Conservation (phyloP, 2,113 vertebrate species). For the Embiotoca jacksoni region DNA sequence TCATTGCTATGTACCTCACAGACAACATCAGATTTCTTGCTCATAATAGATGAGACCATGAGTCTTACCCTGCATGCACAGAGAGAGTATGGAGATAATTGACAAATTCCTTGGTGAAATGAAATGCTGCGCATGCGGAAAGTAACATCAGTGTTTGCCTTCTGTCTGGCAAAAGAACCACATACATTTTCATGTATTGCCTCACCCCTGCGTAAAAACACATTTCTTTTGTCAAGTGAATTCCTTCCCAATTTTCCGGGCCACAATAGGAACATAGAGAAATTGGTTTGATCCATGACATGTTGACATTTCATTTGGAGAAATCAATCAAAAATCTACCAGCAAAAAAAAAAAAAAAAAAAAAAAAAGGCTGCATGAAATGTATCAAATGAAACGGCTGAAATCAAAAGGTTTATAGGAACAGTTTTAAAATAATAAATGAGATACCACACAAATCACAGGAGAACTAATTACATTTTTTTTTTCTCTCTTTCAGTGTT, state of each 20-base stretch:
- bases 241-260: conserved; percentile 58
- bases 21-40: conserved; percentile 57
- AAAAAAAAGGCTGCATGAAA: conserved; percentile 33
- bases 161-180: conserved; percentile 61
- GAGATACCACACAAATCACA: conserved; percentile 59
- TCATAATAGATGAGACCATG: conserved; percentile 44
- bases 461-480: conserved; percentile 54
- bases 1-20: conserved; percentile 52
- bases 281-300: conserved; percentile 73
- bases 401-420: conserved; percentile 52
- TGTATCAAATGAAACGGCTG: conserved; percentile 46
- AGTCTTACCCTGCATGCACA: conserved; percentile 52
- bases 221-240: conserved; percentile 63
- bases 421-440: conserved; percentile 64
- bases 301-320: conserved; percentile 81
- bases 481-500: conserved; percentile 36
- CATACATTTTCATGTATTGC: conserved; percentile 60
- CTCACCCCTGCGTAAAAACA: conserved; percentile 49
- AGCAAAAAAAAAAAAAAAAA: conserved; percentile 38
- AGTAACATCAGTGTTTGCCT: conserved; percentile 59
- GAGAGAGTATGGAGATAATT: conserved; percentile 59
- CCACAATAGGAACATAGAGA: conserved; percentile 56
- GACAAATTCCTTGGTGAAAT: conserved; percentile 67
- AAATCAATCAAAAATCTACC: conserved; percentile 72
- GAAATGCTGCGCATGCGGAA: conserved; percentile 51